phyloP scores from a whole-genome alignment of 2,113 vertebrate genomes.

The Zeus faber region DNA sequence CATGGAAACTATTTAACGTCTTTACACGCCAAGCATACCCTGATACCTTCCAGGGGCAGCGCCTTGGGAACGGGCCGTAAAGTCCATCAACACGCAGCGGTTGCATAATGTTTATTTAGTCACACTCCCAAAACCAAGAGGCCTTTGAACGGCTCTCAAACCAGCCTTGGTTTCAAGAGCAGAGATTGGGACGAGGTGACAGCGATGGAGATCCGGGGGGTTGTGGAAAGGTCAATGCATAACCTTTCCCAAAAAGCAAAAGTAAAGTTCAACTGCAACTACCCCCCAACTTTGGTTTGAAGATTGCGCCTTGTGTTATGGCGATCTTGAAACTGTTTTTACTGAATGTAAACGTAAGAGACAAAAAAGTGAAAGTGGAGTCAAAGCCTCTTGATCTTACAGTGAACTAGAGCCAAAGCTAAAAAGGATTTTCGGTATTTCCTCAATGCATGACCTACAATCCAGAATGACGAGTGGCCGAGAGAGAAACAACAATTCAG shows the following conservation, averaged over 20 bases:
- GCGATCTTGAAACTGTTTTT: too few relatives aligned
- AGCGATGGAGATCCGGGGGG: slow-evolving; percentile 7
- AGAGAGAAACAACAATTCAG: too few relatives aligned
- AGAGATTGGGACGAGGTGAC: too few relatives aligned
- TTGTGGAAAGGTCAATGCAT: not conserved
- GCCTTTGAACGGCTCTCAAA: slow-evolving; percentile 26
- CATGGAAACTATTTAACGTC: slow-evolving; percentile 61
- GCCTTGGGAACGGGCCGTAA: slow-evolving; percentile 42
- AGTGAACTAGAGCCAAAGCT: too few relatives aligned
- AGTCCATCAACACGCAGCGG: slow-evolving; percentile 45
- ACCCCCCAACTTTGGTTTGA: not conserved
- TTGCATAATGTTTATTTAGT: slow-evolving; percentile 53
- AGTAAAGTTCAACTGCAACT: not conserved
- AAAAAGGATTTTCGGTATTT: too few relatives aligned
- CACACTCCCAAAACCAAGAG: slow-evolving; percentile 45
- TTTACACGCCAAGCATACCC: slow-evolving; percentile 39
- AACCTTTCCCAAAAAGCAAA: slow-evolving; percentile 12
- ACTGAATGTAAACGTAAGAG: too few relatives aligned
- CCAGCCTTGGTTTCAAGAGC: too few relatives aligned
- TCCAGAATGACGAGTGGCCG: too few relatives aligned
- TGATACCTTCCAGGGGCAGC: slow-evolving; percentile 34
- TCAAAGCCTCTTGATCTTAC: too few relatives aligned
- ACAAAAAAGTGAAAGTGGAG: too few relatives aligned
- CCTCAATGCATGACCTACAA: too few relatives aligned
- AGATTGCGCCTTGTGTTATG: too few relatives aligned